These are phyloP conservation scores for Drosophila neoperkinsi DNA, from an alignment of 2,888 invertebrate genomes.

Conservation along the genomic window DNA sequence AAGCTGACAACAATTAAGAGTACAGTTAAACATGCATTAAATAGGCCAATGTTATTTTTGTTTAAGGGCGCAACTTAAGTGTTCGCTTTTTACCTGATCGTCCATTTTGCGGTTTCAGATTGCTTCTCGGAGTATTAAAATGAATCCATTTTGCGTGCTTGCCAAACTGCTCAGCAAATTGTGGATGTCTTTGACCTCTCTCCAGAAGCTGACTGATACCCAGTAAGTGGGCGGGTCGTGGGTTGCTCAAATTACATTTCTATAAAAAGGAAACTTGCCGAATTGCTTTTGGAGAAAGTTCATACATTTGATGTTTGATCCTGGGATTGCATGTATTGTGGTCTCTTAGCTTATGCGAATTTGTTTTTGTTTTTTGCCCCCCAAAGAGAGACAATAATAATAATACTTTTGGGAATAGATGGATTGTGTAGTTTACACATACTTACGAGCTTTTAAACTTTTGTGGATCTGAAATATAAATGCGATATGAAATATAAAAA, in stretches of 20 bases:
- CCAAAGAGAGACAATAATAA: not conserved
- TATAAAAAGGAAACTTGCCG: conserved; percentile 19
- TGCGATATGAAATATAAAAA: not conserved
- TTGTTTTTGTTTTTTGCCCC: conserved; percentile 2
- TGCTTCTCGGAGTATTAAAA: conserved; percentile 54
- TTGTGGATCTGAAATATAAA: not conserved
- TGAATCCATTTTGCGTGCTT: conserved; percentile 71
- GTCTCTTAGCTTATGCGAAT: conserved; percentile 14
- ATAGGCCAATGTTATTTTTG: not conserved
- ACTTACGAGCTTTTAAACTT: too few species aligned
- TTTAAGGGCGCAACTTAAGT: not conserved
- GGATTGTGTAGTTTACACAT: not conserved
- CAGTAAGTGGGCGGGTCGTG: not conserved
- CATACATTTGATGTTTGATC: conserved; percentile 19
- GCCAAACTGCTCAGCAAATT: conserved; percentile 35
- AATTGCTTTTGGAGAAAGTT: conserved; percentile 12
- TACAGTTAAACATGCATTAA: not conserved
- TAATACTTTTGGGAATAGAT: not conserved
- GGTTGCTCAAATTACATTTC: conserved; percentile 22
- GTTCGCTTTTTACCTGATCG: conserved; percentile 18
- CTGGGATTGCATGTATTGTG: conserved; percentile 8
- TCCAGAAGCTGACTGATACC: conserved; percentile 2
- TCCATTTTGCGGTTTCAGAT: conserved; percentile 45
- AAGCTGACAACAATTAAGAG: not conserved
- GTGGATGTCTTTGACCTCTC: conserved; percentile 13